Evolutionary conservation across 2,797 vertebrate genomes (phyloP).

Genomic region (Odontamblyopus rebecca): DNA sequence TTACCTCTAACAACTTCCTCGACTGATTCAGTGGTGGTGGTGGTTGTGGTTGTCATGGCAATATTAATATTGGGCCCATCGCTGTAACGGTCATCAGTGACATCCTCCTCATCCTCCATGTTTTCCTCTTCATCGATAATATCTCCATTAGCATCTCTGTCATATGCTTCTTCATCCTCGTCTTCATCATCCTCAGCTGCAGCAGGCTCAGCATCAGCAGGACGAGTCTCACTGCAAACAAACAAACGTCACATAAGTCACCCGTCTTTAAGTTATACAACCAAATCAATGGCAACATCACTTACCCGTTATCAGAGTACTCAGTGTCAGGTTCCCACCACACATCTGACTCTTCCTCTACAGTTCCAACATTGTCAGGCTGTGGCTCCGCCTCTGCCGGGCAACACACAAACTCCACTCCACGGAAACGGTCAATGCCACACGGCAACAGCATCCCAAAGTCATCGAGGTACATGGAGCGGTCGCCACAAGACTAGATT

Average conservation of each 20-base stretch:
- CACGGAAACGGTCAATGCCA: constrained; percentile 93
- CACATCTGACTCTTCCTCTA: constrained; percentile 92
- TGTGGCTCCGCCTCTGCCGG: constrained; percentile 84
- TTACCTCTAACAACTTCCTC: constrained; percentile 98
- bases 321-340: constrained; percentile 96
- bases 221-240: constrained; percentile 73
- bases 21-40: constrained; percentile 96
- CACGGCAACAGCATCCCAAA: constrained; percentile 97
- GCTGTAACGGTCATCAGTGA: constrained; percentile 82
- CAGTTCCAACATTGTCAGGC: constrained; percentile 81
- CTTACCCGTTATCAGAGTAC: constrained; percentile 88
- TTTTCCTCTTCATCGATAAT: constrained; percentile 59
- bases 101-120: constrained; percentile 66
- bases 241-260: constrained; percentile 19
- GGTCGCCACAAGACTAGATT: constrained; percentile 90
- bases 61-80: constrained; percentile 86
- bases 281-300: neutral
- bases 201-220: constrained; percentile 78
- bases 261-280: neutral
- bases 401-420: constrained; percentile 97
- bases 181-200: constrained; percentile 77
- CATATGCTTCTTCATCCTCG: constrained; percentile 77
- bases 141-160: constrained; percentile 73
- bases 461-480: constrained; percentile 92
- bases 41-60: constrained; percentile 94